Evolutionary conservation across 2,113 vertebrate species (phyloP).

Genomic region (Hiodon tergisus): DNA sequence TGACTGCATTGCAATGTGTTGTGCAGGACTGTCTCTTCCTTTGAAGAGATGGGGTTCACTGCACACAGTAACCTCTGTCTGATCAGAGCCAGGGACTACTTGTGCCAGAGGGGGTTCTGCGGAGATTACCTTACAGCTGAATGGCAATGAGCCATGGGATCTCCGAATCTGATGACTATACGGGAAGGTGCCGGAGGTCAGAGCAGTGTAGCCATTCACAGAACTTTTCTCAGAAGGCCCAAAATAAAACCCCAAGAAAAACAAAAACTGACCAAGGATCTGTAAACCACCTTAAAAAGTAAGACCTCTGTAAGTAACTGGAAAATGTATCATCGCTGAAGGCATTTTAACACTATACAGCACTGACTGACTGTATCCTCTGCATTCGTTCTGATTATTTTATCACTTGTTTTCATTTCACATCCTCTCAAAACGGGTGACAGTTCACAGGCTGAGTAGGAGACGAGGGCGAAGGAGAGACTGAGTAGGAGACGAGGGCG

Average conservation of each 20-base stretch:
- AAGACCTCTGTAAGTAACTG: no score
- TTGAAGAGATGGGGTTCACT: constrained; percentile 5
- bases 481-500: no score
- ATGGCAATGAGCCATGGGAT: neutral
- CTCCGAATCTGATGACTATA: neutral
- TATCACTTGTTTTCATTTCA: no score
- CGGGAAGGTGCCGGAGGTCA: neutral
- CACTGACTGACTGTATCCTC: no score
- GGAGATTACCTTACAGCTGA: constrained; percentile 9
- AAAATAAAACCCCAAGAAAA: neutral
- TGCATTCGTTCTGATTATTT: no score
- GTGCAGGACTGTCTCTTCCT: neutral
- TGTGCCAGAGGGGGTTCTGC: neutral
- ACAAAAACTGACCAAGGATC: neutral
- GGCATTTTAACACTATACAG: no score
- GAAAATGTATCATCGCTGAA: no score
- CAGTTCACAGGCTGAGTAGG: no score
- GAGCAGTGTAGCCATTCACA: neutral
- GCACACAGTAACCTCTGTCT: constrained; percentile 8
- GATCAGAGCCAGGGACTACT: neutral
- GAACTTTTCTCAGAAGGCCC: neutral
- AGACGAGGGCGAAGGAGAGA: no score
- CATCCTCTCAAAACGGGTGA: no score
- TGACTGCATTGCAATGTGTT: neutral
- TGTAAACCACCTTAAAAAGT: no score